Evolutionary conservation across 2,888 invertebrate genomes (phyloP), one percentile per base, ranked within the genome.

Genomic region (Strigamia transsilvanica): DNA sequence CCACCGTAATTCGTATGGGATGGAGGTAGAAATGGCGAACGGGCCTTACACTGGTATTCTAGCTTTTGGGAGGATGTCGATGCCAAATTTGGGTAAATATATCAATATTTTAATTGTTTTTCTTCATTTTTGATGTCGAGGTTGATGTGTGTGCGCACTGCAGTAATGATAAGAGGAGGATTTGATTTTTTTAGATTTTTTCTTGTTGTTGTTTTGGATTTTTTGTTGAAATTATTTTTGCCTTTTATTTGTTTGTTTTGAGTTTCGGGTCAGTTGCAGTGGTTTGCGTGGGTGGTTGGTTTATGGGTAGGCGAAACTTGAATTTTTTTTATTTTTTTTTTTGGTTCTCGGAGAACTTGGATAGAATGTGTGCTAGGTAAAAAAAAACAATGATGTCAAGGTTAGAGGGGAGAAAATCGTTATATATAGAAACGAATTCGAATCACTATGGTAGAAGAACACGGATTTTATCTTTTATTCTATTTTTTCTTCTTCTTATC

Each of bases 391-490:
- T 73, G 73, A 73, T 73, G 73, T 73, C 73, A 73, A 73, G 73
- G 73, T 73, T 73, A 73, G 73, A 73, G 73, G 73, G 73, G 73
- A 73, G 73, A 73, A 73, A 73, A 73, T 73, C 73, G 73, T 73
- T 73, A 73, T 73, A 32, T 73, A 73, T 73, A 73, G 73, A 73
- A 73, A 73, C 32, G 32, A 27, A 73, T 73, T 73, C 32, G 73
- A 73, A 73, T 73, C 73, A 73, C 32, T 73, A 27, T 32, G 27
- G 73, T 13, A n/a, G 12, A n/a, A 73, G 73, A 73, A 27, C n/a
- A 4, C 21, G 0, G 4, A 5, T 3, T n/a, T n/a, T 27, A 2
- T 66, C 1, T 66, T n/a, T 66, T 66, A 32, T 6, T 73, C 32
- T n/a, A 4, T 56, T 56, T 56, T 18, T n/a, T 56, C 6, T 18